Evolutionary conservation across 2,797 vertebrate genomes (phyloP), one percentile per base, ranked within the genome.

Genomic region (Clangula hyemalis): DNA sequence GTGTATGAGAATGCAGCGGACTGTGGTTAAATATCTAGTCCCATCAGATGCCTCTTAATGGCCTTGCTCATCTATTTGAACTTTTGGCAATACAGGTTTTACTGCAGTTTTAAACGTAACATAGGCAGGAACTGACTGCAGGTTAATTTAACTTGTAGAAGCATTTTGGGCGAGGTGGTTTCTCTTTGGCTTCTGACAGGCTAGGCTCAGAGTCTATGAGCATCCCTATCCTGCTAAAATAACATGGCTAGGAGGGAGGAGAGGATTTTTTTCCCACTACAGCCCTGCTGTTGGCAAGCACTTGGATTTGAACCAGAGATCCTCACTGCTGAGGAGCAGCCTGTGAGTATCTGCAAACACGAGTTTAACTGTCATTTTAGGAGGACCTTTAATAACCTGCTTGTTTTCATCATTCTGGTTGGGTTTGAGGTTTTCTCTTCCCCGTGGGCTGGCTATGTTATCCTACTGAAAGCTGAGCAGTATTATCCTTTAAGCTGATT

Each of bases 401-500:
- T 96, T 96, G 96, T 97, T 97, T 97, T 97, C 91, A 79, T 95
- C 75, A 0, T 94, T 93, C 73, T 85, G 47, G 75, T 94, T 88
- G 45, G 64, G 89, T 96, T 91, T 95, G 91, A 94, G 93, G 95
- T 92, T 96, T 95, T 94, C 81, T 95, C 93, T 96, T 95, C 96
- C 92, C 87, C 8, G 43, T 95, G 74, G 94, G 90, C 85, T 95
- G 80, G 36, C 92, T 95, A 62, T 93, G 94, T 97, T 97, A 96
- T 96, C 92, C 96, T 79, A 84, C 90, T 89, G 93, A 96, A 97
- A 96, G 95, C 94, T 96, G 94, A 97, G 87, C 56, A 19, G 87
- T 91, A 93, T 96, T 96, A 96, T 96, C 96, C 93, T 80, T 96
- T 96, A 96, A 97, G 95, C 94, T 95, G 96, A 94, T 96, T 97